phyloP scores from a whole-genome alignment of 2,797 vertebrate species.

The Mastacembelus armatus region DNA sequence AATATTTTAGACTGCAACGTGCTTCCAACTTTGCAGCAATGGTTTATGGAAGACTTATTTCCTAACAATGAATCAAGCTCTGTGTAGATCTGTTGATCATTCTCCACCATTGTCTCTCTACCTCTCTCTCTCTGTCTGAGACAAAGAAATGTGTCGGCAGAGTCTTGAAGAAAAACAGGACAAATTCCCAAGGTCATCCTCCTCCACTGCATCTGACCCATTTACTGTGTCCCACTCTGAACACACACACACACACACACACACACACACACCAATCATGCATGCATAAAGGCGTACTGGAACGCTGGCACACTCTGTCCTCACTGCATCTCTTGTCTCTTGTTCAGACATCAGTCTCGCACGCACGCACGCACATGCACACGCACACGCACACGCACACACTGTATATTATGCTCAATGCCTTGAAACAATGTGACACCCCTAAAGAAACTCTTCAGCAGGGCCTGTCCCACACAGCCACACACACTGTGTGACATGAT shows the following conservation, averaged over 20 bases:
- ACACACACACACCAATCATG: constrained; percentile 42
- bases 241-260: constrained; percentile 15
- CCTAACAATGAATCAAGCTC: not conserved
- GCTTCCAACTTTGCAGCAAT: not conserved
- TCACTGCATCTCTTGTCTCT: constrained; percentile 41
- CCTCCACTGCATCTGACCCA: constrained; percentile 78
- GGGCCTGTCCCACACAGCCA: constrained; percentile 14
- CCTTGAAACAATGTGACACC: constrained; percentile 42
- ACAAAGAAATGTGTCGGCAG: constrained; percentile 57
- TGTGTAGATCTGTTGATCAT: not conserved
- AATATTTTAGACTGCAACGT: not conserved
- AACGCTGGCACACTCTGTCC: constrained; percentile 27
- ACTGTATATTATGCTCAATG: constrained; percentile 23
- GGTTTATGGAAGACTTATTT: not conserved
- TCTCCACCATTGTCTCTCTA: not conserved
- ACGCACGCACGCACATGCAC: constrained; percentile 8
- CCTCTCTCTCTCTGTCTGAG: constrained; percentile 28
- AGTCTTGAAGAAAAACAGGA: constrained; percentile 72
- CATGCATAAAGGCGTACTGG: constrained; percentile 59
- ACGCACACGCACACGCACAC: constrained; percentile 9
- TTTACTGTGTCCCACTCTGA: constrained; percentile 69
- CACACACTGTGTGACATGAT: not conserved
- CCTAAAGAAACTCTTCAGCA: constrained; percentile 27
- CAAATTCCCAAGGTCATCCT: constrained; percentile 82
- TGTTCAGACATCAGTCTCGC: constrained; percentile 24